A percentile compares a stretch with the other conserved stretches of the same genome.
phyloP scores from a whole-genome alignment of 1,140 invertebrate genomes.

The Drosophila sproati region DNA sequence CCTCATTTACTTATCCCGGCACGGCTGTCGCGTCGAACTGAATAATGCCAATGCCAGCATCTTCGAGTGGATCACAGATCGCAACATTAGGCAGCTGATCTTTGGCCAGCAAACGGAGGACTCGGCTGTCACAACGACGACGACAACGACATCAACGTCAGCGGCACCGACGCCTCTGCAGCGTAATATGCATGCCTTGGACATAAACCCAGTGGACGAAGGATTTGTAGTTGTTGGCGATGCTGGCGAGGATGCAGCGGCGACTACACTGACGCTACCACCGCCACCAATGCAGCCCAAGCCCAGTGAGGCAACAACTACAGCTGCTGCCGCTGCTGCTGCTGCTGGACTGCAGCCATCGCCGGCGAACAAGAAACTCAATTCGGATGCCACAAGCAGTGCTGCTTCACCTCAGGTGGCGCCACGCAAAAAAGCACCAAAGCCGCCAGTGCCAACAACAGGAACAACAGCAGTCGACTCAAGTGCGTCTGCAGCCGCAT shows the following conservation, averaged over 20 bases:
- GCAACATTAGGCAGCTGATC: conserved; percentile 74
- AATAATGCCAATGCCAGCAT: conserved; percentile 86
- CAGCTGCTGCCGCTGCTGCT: conserved; percentile 20
- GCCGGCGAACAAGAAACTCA: conserved; percentile 70
- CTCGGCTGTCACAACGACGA: conserved; percentile 7
- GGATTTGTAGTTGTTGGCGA: background rate
- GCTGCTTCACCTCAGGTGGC: conserved; percentile 68
- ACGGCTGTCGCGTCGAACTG: conserved; percentile 88
- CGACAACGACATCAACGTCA: background rate
- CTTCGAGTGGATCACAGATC: conserved; percentile 83
- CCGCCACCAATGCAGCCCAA: conserved; percentile 37
- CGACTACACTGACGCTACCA: conserved; percentile 39
- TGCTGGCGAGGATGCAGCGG: conserved; percentile 32
- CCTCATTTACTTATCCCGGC: conserved; percentile 89
- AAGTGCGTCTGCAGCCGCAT: conserved; percentile 41
- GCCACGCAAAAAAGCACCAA: conserved; percentile 81
- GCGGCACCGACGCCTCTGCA: conserved; percentile 36
- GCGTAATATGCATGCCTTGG: conserved; percentile 42
- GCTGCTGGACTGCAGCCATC: conserved; percentile 41
- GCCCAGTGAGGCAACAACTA: conserved; percentile 25
- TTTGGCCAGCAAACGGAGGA: conserved; percentile 66
- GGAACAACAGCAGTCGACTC: conserved; percentile 10
- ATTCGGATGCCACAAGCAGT: conserved; percentile 60
- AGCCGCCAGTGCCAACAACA: conserved; percentile 49
- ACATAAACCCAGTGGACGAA: conserved; percentile 16